Percentiles rank a stretch among this genome's conserved stretches.
These are phyloP conservation scores for Protodeltote pygarga DNA, from an alignment of 2,888 invertebrate genomes.

Conservation along the genomic window DNA sequence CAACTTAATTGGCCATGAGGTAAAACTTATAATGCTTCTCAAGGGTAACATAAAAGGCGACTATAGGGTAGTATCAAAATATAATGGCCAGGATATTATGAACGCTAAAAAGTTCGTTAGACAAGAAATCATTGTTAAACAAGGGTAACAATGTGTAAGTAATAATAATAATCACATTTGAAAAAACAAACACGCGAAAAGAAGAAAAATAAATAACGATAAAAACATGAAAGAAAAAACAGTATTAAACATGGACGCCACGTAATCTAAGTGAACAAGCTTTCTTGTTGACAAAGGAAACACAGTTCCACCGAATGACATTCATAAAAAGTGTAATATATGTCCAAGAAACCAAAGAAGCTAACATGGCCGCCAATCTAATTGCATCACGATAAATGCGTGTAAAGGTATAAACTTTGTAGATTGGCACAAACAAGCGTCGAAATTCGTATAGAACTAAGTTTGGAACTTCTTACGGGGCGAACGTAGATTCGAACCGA, in stretches of 20 bases:
- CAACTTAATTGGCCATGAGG: no score
- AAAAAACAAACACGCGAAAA: slow-evolving; percentile 1
- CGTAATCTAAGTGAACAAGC: slow-evolving; percentile 2
- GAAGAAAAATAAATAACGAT: slow-evolving; percentile 1
- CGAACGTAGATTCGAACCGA: slow-evolving; percentile 49
- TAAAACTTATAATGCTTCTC: not conserved
- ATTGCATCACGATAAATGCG: slow-evolving; percentile 51
- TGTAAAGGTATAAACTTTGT: slow-evolving; percentile 54
- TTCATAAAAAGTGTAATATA: slow-evolving; percentile 28
- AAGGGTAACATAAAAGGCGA: not conserved
- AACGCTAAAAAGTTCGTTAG: no score
- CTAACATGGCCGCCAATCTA: slow-evolving; percentile 33
- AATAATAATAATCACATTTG: slow-evolving; percentile 12
- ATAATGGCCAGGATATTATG: slow-evolving; percentile 3
- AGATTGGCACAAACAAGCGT: slow-evolving; percentile 49
- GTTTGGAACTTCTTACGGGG: slow-evolving; percentile 33
- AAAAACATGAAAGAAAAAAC: slow-evolving; percentile 8
- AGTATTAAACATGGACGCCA: not conserved
- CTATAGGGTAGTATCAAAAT: not conserved
- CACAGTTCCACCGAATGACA: slow-evolving; percentile 8
- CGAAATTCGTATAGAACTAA: slow-evolving; percentile 46
- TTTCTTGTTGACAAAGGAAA: slow-evolving; percentile 20
- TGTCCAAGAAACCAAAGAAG: slow-evolving; percentile 9
- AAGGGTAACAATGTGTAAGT: slow-evolving; percentile 1
- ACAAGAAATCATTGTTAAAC: slow-evolving; percentile 9